These are phyloP conservation scores for Trachelus stipa DNA, from an alignment of 2,888 invertebrate genomes.

Conservation along the genomic window DNA sequence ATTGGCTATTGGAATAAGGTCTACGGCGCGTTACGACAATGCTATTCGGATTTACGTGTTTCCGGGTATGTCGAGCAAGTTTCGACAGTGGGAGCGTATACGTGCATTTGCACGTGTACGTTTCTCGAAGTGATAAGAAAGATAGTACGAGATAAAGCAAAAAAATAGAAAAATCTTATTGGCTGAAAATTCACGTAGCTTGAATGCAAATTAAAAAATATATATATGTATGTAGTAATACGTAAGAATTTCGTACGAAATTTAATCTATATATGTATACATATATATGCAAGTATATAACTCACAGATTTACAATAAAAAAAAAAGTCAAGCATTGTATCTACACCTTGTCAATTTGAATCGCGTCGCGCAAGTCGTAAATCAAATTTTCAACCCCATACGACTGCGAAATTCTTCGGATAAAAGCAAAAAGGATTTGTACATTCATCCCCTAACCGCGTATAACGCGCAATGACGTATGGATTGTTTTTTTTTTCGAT, in stretches of 20 bases:
- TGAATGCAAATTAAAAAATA: slow-evolving; percentile 12
- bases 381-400: no score
- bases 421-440: slow-evolving; percentile 37
- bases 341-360: no score
- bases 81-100: not conserved
- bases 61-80: slow-evolving; percentile 23
- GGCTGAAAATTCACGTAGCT: slow-evolving; percentile 2
- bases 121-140: slow-evolving; percentile 27
- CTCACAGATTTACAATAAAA: no score
- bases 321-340: no score
- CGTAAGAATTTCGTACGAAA: not conserved
- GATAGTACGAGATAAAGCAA: slow-evolving; percentile 13
- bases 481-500: slow-evolving; percentile 19
- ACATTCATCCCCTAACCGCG: slow-evolving; percentile 20
- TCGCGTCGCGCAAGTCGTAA: no score
- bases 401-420: no score
- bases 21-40: slow-evolving; percentile 40
- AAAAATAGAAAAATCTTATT: not conserved
- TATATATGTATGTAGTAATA: no score
- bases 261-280: no score
- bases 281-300: no score
- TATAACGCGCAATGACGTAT: no score
- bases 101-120: slow-evolving; percentile 22
- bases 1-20: slow-evolving; percentile 50
- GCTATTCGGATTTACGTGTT: slow-evolving; percentile 41